A percentile compares a stretch with the other conserved stretches of the same genome.
phyloP scores from a whole-genome alignment of 2,797 vertebrate species.

The Oreortyx pictus region DNA sequence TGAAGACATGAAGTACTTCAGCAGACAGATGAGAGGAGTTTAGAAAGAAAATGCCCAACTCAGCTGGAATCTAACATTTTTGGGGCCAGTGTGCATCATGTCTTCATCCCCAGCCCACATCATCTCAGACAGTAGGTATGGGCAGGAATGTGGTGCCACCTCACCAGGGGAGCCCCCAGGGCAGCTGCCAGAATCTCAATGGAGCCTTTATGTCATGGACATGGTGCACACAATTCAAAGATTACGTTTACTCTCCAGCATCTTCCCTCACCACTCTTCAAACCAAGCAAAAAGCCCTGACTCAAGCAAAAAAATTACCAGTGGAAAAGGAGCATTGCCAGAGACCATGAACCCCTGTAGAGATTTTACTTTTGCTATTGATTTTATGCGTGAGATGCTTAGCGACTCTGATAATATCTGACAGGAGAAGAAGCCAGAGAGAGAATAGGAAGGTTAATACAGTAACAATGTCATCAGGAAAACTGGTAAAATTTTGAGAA shows the following conservation, averaged over 20 bases:
- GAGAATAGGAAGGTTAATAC: conserved; percentile 36
- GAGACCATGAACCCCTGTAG: conserved; percentile 36
- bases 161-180: fast-evolving
- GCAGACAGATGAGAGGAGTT: not conserved
- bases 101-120: fast-evolving
- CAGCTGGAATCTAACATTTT: not conserved
- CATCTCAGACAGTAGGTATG: fast-evolving
- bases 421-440: conserved; percentile 47
- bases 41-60: not conserved
- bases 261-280: not conserved
- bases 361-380: conserved; percentile 67
- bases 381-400: conserved; percentile 60
- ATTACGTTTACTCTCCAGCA: not conserved
- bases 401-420: conserved; percentile 50
- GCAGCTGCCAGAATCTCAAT: fast-evolving
- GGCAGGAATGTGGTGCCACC: fast-evolving
- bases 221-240: not conserved
- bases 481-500: not conserved
- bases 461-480: conserved; percentile 21
- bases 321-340: conserved; percentile 37
- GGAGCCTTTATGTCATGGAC: fast-evolving
- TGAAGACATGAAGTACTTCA: not conserved
- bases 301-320: not conserved
- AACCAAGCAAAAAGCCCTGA: conserved; percentile 22
- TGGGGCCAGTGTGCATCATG: fast-evolving